A percentile compares a stretch with the other conserved stretches of the same genome.
Conservation (phyloP, 2,113 vertebrate genomes). For the Serinus canaria region DNA sequence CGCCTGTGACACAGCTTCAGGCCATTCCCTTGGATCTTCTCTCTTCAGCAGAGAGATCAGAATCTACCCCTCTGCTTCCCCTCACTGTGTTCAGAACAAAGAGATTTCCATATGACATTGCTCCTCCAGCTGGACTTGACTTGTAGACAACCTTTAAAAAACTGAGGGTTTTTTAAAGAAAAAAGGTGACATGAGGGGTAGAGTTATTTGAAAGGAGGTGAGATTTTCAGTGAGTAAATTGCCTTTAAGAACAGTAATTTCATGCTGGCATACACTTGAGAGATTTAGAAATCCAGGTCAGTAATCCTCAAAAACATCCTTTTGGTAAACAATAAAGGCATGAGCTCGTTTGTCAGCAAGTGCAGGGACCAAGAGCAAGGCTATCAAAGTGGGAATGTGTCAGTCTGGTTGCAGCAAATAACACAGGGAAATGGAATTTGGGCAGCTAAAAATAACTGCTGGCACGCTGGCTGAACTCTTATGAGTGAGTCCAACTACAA, state of each 20-base stretch:
- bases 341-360: not conserved
- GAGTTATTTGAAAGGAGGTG: not conserved
- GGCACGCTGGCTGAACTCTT: accelerated
- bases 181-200: not conserved
- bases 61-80: not conserved
- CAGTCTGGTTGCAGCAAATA: not conserved
- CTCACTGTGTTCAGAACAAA: not conserved
- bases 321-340: not conserved
- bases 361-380: not conserved
- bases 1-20: accelerated
- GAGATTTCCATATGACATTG: not conserved
- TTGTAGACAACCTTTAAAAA: not conserved
- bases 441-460: not conserved
- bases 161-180: not conserved
- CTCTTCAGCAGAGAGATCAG: not conserved
- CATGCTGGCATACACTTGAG: not conserved
- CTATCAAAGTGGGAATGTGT: not conserved
- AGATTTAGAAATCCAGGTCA: slow-evolving; percentile 6
- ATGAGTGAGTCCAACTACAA: not conserved
- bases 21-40: not conserved
- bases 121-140: not conserved
- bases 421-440: not conserved
- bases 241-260: slow-evolving; percentile 18
- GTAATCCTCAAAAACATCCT: slow-evolving; percentile 1
- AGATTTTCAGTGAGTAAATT: not conserved